These are phyloP conservation scores for Drosophila arawakana DNA, from an alignment of 1,140 invertebrate genomes.

Conservation along the genomic window DNA sequence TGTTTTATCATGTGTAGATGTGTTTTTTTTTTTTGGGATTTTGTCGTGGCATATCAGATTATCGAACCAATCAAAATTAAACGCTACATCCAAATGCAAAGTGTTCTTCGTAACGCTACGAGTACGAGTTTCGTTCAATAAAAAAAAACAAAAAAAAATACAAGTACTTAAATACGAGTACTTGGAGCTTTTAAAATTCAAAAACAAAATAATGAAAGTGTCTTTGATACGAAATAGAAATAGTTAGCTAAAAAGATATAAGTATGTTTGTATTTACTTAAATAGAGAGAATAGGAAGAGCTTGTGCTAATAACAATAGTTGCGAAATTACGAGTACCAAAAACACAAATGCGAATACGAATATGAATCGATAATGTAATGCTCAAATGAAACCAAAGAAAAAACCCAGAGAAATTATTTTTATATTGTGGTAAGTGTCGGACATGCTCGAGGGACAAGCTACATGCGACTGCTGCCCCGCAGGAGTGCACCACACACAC, in stretches of 20 bases:
- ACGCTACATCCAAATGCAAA: constrained; percentile 82
- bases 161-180: constrained; percentile 64
- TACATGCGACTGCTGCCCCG: constrained; percentile 41
- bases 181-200: constrained; percentile 24
- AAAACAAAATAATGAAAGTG: constrained; percentile 16
- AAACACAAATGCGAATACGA: constrained; percentile 54
- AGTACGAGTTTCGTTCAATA: constrained; percentile 75
- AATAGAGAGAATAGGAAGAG: constrained; percentile 60
- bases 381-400: constrained; percentile 35
- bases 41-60: constrained; percentile 63
- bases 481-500: constrained; percentile 1
- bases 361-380: constrained; percentile 43
- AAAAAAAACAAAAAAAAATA: constrained; percentile 52
- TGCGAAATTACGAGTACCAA: constrained; percentile 47
- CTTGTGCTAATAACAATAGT: constrained; percentile 69
- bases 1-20: not conserved
- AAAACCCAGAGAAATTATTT: constrained; percentile 27
- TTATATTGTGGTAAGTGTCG: constrained; percentile 20
- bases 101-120: constrained; percentile 77
- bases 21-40: constrained; percentile 16
- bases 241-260: constrained; percentile 62
- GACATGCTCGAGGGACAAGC: constrained; percentile 57
- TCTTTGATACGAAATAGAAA: constrained; percentile 52
- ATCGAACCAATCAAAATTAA: constrained; percentile 71
- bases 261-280: constrained; percentile 48